Conservation (phyloP, 1,140 invertebrate species). For the Brachionus rotundiformis region DNA sequence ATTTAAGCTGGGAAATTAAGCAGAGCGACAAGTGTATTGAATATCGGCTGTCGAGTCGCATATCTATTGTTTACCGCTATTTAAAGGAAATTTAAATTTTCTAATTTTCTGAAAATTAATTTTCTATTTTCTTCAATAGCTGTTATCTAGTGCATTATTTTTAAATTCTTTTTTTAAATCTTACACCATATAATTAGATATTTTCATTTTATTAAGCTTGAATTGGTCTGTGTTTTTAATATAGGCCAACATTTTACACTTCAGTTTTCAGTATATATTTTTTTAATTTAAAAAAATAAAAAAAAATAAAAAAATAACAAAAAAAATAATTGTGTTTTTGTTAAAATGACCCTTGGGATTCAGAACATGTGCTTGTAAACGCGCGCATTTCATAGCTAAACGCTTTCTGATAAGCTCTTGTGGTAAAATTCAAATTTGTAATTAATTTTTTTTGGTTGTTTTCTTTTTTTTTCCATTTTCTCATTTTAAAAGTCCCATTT, state of each 20-base stretch:
- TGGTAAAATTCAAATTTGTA: no score
- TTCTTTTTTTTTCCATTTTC: no score
- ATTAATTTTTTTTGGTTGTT: no score
- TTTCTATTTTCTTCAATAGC: conserved; percentile 7
- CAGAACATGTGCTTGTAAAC: not conserved
- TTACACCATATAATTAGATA: conserved; percentile 37
- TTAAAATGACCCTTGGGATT: not conserved
- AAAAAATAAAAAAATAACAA: not conserved
- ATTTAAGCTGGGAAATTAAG: conserved; percentile 34
- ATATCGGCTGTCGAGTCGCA: conserved; percentile 3
- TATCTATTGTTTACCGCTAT: conserved; percentile 32
- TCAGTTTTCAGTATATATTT: not conserved
- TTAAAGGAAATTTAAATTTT: conserved; percentile 34
- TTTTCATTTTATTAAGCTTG: conserved; percentile 19
- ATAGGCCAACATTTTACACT: not conserved
- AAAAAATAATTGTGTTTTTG: not conserved
- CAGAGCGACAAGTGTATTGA: conserved; percentile 37
- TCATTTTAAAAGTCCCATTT: no score
- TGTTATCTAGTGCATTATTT: conserved; percentile 33
- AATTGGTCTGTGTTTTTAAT: not conserved
- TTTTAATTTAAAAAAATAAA: not conserved
- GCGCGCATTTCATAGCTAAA: not conserved
- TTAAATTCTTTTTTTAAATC: conserved; percentile 1
- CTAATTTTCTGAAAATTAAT: conserved; percentile 2
- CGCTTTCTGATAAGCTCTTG: not conserved